Evolutionary conservation across 2,797 vertebrate species (phyloP), one percentile per base, ranked within the genome.

Genomic region (Acanthurus tractus): DNA sequence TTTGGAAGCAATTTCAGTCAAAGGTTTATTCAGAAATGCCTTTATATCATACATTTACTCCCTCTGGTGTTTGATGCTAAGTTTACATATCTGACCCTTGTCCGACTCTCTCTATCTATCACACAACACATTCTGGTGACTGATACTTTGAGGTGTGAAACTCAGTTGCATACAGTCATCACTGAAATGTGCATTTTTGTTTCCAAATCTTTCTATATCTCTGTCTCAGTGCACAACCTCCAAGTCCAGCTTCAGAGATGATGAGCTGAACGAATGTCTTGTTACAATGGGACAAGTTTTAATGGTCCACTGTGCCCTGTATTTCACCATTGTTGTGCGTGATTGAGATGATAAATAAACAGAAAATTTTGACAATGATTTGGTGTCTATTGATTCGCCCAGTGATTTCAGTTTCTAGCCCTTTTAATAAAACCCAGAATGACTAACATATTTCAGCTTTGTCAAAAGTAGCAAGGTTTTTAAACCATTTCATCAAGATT

Each of bases 271-370:
- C 58, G 8, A 72, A 63, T 63, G 55, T 58, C 38, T 86, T 79
- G 86, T 92, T 91, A 89, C 87, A 62, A 44, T 90, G 87, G 88
- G 90, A 90, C 83, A 66, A 88, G 79, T 36, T 83, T 81, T 49
- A 69, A 72, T 58, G 50, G 36, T 72, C 25, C 34, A 49, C 20
- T 74, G 40, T 81, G 50, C 59, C 50, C 56, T 59, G 54, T 69
- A 53, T 74, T 53, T 72, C 12, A 56, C 70, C 44, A 61, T 67
- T 12, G 22, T 42, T 58, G 25, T 54, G 12, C 63, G 17, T 48
- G 10, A 74, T 34, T 29, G 50, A 66, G 53, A 68, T 22, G 50
- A 40, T 20, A 46, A 78, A 77, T 76, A 80, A 82, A 84, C 64
- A 83, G 56, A 55, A 57, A 11, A 12, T 11, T 77, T 62, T 81